Percentiles rank a stretch among this genome's conserved stretches.
These are phyloP conservation scores for Potorous gilbertii DNA, from an alignment of 2,797 vertebrate species.

Conservation along the genomic window DNA sequence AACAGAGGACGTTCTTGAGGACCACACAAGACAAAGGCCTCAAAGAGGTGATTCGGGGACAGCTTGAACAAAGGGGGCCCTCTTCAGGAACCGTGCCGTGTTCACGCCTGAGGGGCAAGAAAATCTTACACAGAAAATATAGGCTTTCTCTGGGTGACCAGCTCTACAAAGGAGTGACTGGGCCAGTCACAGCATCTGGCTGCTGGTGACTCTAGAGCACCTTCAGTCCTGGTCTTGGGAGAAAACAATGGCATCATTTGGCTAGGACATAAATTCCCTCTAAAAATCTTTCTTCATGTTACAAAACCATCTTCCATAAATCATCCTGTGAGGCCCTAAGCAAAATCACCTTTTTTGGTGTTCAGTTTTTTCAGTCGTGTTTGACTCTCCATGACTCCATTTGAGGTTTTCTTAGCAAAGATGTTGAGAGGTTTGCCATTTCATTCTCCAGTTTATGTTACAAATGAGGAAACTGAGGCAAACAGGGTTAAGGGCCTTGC, in stretches of 20 bases:
- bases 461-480: not conserved
- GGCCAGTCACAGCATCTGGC: not conserved
- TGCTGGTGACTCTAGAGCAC: not conserved
- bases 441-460: not conserved
- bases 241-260: not conserved
- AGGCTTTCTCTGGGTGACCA: not conserved
- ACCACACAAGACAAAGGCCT: not conserved
- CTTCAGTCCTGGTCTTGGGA: not conserved
- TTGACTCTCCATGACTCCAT: not conserved
- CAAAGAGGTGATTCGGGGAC: rapidly evolving
- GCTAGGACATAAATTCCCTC: not conserved
- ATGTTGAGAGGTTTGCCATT: not conserved
- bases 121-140: not conserved
- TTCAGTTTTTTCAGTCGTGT: not conserved
- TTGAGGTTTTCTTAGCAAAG: not conserved
- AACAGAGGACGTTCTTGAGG: not conserved
- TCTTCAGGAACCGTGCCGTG: not conserved
- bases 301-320: not conserved
- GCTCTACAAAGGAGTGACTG: not conserved
- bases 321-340: not conserved
- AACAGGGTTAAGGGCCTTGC: not conserved
- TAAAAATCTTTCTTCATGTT: slow-evolving; percentile 26
- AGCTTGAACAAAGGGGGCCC: not conserved
- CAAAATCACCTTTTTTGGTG: not conserved
- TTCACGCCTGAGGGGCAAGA: not conserved